Evolutionary conservation across 1,140 invertebrate genomes (phyloP), one percentile per base, ranked within the genome.

Genomic region (Caenorhabditis brenneri): DNA sequence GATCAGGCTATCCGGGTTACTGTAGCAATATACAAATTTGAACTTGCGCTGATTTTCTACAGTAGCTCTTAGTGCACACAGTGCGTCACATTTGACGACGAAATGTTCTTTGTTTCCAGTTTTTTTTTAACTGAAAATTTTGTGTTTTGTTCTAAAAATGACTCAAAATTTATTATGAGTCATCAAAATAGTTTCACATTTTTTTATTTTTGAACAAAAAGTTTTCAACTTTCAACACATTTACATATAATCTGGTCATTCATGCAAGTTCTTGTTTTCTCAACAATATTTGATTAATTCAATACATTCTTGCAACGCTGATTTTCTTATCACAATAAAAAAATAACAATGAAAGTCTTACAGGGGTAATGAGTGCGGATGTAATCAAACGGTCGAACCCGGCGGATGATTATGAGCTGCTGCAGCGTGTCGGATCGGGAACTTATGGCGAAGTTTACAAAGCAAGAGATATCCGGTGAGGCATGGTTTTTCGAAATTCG

Each of bases 401-500:
- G 36, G 79, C 69, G n/a, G 84, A 85, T 85, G 84, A 85, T 48
- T 85, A 85, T 42, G 84, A 85, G 24, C 80, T 85, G 27, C 60
- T 85, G 29, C 96, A 98, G 92, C 94, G 96, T 91, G 97, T 99
- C 92, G 97, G 97, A 88, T 97, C 96, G 92, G 97, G 97, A 88
- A 99, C 97, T 89, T 99, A 99, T 93, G 97, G 97, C 83, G 97
- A 99, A 94, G 97, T 99, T 90, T 99, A 98, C 92, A 99, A 99
- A 94, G 97, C 97, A 92, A 88, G 88, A 87, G 80, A 79, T 46
- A 86, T 88, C 69, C 69, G 85, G 86, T 88, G 24, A 81, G 5
- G n/a, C n/a, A n/a, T n/a, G n/a, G n/a, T 36, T 15, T 58, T 81
- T 4, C 6, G 9, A n/a, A 51, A 51, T 19, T 48, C 6, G 6